These are phyloP conservation scores for Danio jaintianensis DNA, from an alignment of 2,797 vertebrate genomes.

Conservation along the genomic window DNA sequence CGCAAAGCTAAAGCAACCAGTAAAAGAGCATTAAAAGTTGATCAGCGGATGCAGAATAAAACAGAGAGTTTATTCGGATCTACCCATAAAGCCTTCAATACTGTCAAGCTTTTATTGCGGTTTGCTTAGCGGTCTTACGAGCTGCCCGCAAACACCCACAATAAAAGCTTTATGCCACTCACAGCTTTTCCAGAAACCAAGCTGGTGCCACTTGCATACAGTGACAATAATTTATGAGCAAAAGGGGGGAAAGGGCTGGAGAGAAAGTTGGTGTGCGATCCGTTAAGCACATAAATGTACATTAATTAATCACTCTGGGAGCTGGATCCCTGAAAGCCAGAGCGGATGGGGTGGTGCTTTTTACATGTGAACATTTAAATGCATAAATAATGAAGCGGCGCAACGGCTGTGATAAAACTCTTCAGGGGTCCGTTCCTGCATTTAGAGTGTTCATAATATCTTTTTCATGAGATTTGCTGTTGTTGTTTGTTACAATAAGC, in stretches of 20 bases:
- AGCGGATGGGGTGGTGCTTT: slow-evolving; percentile 63
- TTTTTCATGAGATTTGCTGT: background rate
- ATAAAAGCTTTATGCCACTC: slow-evolving; percentile 66
- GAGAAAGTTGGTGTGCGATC: slow-evolving; percentile 61
- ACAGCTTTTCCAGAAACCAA: slow-evolving; percentile 73
- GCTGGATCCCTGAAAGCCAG: slow-evolving; percentile 60
- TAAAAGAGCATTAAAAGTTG: slow-evolving; percentile 40
- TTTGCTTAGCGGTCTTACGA: slow-evolving; percentile 71
- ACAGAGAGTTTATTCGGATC: slow-evolving; percentile 46
- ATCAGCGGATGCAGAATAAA: slow-evolving; percentile 40
- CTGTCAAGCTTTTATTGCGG: slow-evolving; percentile 46
- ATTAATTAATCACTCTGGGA: slow-evolving; percentile 78
- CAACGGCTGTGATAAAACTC: slow-evolving; percentile 41
- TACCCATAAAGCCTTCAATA: slow-evolving; percentile 48
- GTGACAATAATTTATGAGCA: slow-evolving; percentile 72
- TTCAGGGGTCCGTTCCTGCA: background rate
- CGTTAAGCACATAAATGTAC: slow-evolving; percentile 73
- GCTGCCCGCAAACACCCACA: slow-evolving; percentile 65
- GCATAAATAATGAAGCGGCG: slow-evolving; percentile 72
- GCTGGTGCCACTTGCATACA: slow-evolving; percentile 61
- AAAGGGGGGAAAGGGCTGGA: slow-evolving; percentile 48
- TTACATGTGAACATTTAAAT: slow-evolving; percentile 67
- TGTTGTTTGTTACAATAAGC: slow-evolving; percentile 5
- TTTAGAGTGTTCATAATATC: slow-evolving; percentile 22
- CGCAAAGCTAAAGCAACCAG: slow-evolving; percentile 1